These are phyloP conservation scores for Apotomis capreana DNA, from an alignment of 2,888 invertebrate species.

Conservation along the genomic window DNA sequence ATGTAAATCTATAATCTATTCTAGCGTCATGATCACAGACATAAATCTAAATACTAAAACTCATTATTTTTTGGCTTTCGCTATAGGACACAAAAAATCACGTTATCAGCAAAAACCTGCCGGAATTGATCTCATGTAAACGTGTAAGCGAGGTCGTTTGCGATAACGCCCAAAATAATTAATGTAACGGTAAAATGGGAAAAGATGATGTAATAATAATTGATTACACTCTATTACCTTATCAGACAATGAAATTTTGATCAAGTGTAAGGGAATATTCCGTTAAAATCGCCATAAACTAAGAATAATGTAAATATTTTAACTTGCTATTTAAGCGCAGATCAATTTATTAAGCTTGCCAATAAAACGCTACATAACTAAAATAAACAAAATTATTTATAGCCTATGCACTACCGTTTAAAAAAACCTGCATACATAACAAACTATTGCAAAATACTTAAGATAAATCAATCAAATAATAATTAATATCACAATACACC, in stretches of 20 bases:
- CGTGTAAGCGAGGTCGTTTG: slow-evolving; percentile 2
- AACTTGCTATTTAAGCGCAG: too few species aligned
- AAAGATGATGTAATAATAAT: slow-evolving; percentile 1
- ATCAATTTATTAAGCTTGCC: too few species aligned
- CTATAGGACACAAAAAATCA: not conserved
- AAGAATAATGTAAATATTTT: too few species aligned
- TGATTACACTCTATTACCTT: not conserved
- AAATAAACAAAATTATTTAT: too few species aligned
- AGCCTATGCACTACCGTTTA: too few species aligned
- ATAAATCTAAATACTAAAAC: not conserved
- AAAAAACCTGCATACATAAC: too few species aligned
- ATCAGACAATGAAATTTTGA: slow-evolving; percentile 3
- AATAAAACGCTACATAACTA: too few species aligned
- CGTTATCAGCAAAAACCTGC: slow-evolving; percentile 7
- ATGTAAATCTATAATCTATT: too few species aligned
- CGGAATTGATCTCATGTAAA: slow-evolving; percentile 1
- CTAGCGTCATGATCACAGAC: not conserved
- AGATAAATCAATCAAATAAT: not conserved
- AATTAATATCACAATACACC: not conserved
- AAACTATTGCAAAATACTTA: too few species aligned
- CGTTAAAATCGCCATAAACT: not conserved
- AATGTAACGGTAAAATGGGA: not conserved
- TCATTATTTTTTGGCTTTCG: not conserved
- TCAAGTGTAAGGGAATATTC: not conserved
- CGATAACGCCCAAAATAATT: slow-evolving; percentile 8